phyloP scores from a whole-genome alignment of 2,888 invertebrate genomes.

The Papilio protenor region DNA sequence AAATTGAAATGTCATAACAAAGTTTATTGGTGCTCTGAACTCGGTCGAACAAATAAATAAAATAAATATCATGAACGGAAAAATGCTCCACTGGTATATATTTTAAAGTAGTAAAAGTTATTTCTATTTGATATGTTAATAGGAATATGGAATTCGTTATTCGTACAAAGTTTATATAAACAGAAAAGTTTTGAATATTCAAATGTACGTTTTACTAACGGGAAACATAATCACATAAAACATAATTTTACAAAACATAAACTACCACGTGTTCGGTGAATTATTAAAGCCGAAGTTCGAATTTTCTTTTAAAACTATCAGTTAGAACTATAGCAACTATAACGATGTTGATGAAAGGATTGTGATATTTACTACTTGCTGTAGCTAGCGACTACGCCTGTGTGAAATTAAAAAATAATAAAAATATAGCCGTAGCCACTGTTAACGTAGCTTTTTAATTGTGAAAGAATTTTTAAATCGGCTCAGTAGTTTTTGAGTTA shows the following conservation, averaged over 20 bases:
- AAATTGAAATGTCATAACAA: constrained; percentile 20
- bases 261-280: neutral
- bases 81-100: constrained; percentile 14
- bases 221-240: neutral
- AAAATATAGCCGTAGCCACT: no score
- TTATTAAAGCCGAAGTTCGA: neutral
- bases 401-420: no score
- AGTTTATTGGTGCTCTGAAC: constrained; percentile 9
- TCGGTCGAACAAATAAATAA: constrained; percentile 24
- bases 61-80: constrained; percentile 2
- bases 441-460: no score
- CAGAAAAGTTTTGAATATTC: neutral
- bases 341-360: no score
- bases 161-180: neutral
- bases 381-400: no score
- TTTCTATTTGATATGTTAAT: constrained; percentile 20
- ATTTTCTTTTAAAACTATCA: no score
- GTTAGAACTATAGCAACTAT: no score
- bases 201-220: neutral
- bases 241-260: neutral
- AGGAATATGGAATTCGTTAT: constrained; percentile 6
- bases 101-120: constrained; percentile 3
- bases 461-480: no score
- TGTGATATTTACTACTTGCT: no score
- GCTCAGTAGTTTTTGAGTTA: no score